Percentiles rank a stretch among this genome's conserved stretches.
Evolutionary conservation across 2,113 vertebrate genomes (phyloP).

Genomic region (Pungitius pungitius): DNA sequence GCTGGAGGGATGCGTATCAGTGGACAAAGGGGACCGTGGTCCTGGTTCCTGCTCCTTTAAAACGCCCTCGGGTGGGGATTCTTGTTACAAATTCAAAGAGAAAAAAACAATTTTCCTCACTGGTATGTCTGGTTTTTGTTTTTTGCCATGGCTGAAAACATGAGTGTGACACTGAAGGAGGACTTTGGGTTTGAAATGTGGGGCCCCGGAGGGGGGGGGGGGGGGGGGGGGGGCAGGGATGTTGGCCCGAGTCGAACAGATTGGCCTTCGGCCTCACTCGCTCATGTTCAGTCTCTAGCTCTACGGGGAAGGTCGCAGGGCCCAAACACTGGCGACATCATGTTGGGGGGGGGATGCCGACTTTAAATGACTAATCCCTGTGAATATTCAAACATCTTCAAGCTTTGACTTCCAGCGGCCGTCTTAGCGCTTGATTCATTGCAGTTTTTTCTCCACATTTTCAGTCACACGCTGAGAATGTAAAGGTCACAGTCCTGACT

Average conservation of each 20-base stretch:
- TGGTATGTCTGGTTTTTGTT: background rate
- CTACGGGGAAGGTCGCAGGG: background rate
- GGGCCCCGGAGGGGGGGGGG: too few relatives aligned
- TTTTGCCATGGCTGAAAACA: background rate
- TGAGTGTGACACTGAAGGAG: constrained; percentile 15
- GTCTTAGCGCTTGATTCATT: background rate
- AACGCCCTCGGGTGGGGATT: constrained; percentile 9
- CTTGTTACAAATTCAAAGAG: constrained; percentile 24
- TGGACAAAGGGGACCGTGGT: background rate
- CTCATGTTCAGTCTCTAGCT: constrained; percentile 15
- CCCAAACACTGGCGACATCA: constrained; percentile 27
- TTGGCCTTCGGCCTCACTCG: constrained; percentile 5
- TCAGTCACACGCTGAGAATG: background rate
- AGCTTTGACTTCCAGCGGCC: constrained; percentile 3
- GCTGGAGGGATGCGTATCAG: constrained; percentile 21
- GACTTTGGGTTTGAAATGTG: constrained; percentile 18
- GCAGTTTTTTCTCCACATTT: background rate
- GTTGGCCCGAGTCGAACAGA: background rate
- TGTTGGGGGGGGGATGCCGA: background rate
- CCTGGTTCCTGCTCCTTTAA: constrained; percentile 14
- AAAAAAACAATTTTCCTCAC: background rate
- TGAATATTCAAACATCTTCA: background rate
- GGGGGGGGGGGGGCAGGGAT: background rate
- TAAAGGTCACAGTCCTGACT: constrained; percentile 21
- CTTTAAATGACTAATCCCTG: background rate